Evolutionary conservation across 2,888 invertebrate species (phyloP), one percentile per base, ranked within the genome.

Genomic region (Pycnomerus fuliginosus): DNA sequence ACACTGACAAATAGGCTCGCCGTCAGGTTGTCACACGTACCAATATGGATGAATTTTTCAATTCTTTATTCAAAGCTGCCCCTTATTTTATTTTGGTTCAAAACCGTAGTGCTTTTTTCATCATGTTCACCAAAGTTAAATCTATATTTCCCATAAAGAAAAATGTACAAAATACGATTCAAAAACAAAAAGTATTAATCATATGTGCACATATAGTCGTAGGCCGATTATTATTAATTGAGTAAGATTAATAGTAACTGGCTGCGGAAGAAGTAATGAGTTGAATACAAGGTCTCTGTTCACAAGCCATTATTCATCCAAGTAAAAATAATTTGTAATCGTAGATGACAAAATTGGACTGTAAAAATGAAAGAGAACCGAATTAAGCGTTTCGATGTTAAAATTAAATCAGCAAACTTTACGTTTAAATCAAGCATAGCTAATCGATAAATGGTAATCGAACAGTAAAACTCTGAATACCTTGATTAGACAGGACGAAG

Each of bases 381-480:
- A 37, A 12, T 40, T 20, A 15, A 10, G 3, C 11, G 17, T 27
- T 36, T 37, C 23, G 29, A 41, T 42, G 42, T 27, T 37, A 32
- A 54, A 55, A 57, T 48, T 50, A 51, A 56, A 58, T 54, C 50
- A 46, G 48, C 46, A 50, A 49, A 59, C 52, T 53, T 54, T 48
- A 47, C 47, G 44, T 53, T 51, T 52, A 55, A 56, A 54, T 54
- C 58, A 54, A 55, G 49, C 56, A 50, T 52, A 32, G 41, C 51
- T 53, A 53, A 58, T 60, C 55, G 53, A 57, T 58, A 59, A 59
- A 56, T 54, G 53, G 50, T 53, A 56, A 58, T 56, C 50, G 55
- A 50, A 53, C 54, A 53, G 54, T 25, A 4, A 4, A 25, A 25
- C 11, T 20, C 20, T 8, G 20, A 20, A 25, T 25, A 25, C 25